Conservation (phyloP, 2,888 invertebrate species). For the Anarsia innoxiella region DNA sequence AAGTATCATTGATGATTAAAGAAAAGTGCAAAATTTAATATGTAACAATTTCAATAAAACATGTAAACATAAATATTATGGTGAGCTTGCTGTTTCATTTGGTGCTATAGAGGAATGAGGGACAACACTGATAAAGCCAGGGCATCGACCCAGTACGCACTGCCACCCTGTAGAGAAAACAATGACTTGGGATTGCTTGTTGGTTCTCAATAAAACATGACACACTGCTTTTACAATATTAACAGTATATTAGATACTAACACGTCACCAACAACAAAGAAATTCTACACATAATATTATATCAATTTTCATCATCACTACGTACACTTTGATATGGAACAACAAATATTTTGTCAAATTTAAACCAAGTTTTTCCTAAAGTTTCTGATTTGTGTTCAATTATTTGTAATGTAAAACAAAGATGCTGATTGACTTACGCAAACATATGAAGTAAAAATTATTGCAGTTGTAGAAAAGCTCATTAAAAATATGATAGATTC, state of each 20-base stretch:
- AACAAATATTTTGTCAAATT: no score
- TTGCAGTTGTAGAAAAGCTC: no score
- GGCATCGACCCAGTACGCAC: background rate
- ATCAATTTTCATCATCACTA: no score
- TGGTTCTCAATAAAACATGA: constrained; percentile 1
- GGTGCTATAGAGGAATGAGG: constrained; percentile 10
- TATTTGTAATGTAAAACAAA: no score
- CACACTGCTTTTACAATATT: constrained; percentile 4
- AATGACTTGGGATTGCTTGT: background rate
- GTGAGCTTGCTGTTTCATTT: constrained; percentile 44
- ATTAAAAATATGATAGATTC: no score
- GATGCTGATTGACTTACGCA: no score
- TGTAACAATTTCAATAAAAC: constrained; percentile 73
- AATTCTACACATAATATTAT: no score
- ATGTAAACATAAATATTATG: constrained; percentile 64
- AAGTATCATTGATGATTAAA: constrained; percentile 64
- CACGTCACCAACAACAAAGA: background rate
- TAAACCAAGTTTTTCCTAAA: no score
- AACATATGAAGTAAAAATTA: no score
- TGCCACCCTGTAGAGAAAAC: constrained; percentile 1
- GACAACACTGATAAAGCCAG: constrained; percentile 14
- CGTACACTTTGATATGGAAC: no score
- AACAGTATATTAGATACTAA: constrained; percentile 1
- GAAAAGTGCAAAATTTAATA: constrained; percentile 73
- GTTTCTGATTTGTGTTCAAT: no score